Percentiles rank a stretch among this genome's conserved stretches.
These are phyloP conservation scores for Aphyosemion australe DNA, from an alignment of 2,113 vertebrate species.

Conservation along the genomic window DNA sequence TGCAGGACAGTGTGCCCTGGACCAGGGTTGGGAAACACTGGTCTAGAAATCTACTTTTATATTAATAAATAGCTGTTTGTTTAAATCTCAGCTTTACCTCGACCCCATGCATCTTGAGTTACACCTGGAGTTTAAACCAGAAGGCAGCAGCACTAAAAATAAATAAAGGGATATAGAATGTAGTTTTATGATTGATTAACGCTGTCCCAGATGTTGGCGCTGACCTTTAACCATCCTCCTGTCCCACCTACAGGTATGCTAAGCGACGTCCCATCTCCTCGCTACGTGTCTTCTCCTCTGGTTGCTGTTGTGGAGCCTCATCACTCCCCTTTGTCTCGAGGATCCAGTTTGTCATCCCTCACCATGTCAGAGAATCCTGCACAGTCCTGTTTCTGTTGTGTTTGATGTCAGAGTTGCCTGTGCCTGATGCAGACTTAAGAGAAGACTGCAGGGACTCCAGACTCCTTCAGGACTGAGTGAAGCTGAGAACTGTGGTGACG, in stretches of 20 bases:
- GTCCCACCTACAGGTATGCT: conserved; percentile 73
- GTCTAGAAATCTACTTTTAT: too few species aligned
- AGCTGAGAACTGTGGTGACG: conserved; percentile 3
- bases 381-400: conserved; percentile 16
- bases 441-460: conserved; percentile 8
- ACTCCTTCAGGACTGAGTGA: conserved; percentile 16
- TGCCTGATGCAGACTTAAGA: conserved; percentile 27
- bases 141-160: too few species aligned
- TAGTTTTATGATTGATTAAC: too few species aligned
- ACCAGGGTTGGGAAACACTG: too few species aligned
- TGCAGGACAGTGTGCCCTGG: too few species aligned
- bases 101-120: too few species aligned
- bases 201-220: neutral
- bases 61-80: too few species aligned
- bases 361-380: conserved; percentile 29
- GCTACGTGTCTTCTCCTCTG: conserved; percentile 18
- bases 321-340: conserved; percentile 21
- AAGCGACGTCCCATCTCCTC: conserved; percentile 48
- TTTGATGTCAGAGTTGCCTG: conserved; percentile 39
- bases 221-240: neutral
- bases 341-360: conserved; percentile 2
- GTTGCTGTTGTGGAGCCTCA: conserved; percentile 34
- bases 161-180: too few species aligned
- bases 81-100: too few species aligned
- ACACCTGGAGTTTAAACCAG: too few species aligned